Base-by-base conservation (phyloP, 2,113 vertebrate genomes). In the Hyaena hyaena region DNA sequence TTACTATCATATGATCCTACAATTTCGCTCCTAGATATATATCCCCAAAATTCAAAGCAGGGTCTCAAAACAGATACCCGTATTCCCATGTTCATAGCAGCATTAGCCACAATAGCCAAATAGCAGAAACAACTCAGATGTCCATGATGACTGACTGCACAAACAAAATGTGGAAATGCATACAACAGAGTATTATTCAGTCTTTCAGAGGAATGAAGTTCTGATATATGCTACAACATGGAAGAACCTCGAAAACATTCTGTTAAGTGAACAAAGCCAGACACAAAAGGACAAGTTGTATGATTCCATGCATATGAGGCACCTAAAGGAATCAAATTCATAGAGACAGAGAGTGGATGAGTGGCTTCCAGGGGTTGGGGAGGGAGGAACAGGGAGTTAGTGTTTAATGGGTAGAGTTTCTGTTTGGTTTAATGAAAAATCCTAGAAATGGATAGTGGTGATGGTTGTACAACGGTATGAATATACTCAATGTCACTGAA, bases 261-360 rank as follows among this genome's bases (percentile, higher is more conserved):
- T 0, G 12, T 10, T 7, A 43, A 17, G 66, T 28, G 53, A 50
- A 58, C 7, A 3, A 58, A 55, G 55, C 50, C 35, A 81, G 50
- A 12, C 23, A 15, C 16, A 4, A 39, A 74, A 53, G 45, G 68
- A 35, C 24, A 50, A 43, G 33, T 2, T 6, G 43, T 33, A 5
- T 2, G 48, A 61, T 16, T 58, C 31, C 45, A 15, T 1, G 2
- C 31, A 0, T 5, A 17, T 0, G 58, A 43, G 31, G 31, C 1
- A 7, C 10, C 48, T 21, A 28, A 23, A 58, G 74, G 0, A 66
- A 73, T 63, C 2, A 5, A 10, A 65, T 26, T 48, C 55, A 17
- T 2, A 39, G 48, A 35, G n/a, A 35, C 3, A 21, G 16, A 69
- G 53, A 48, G 61, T 5, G 4, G 19, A 33, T 24, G 11, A 10